A percentile compares a stretch with the other conserved stretches of the same genome.
phyloP scores from a whole-genome alignment of 2,113 vertebrate species.

The Sinocyclocheilus maitianheensis region DNA sequence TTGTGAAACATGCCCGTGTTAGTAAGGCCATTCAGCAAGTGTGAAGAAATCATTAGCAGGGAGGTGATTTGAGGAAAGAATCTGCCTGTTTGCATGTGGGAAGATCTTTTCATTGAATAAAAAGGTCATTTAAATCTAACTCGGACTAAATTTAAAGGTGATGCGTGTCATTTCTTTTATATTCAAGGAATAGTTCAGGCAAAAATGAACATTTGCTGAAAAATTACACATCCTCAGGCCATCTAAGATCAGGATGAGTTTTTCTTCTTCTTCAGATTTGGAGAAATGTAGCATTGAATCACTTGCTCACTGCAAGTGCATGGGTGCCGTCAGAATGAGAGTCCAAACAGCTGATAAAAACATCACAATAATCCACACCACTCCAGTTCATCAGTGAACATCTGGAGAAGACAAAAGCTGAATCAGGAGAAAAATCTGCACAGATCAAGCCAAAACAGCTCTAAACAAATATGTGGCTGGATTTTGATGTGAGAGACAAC shows the following conservation, averaged over 20 bases:
- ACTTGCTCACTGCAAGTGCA: not conserved
- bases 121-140: not conserved
- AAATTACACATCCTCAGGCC: no score
- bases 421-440: not conserved
- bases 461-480: not conserved
- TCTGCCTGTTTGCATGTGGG: not conserved
- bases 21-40: conserved; percentile 45
- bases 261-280: not conserved
- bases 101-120: not conserved
- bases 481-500: not conserved
- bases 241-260: no score
- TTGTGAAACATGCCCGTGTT: conserved; percentile 68
- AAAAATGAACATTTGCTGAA: no score
- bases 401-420: not conserved
- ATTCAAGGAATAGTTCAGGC: not conserved
- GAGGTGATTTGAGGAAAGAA: not conserved
- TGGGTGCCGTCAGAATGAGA: not conserved
- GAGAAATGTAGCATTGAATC: not conserved
- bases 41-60: not conserved
- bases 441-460: not conserved
- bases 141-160: not conserved
- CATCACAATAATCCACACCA: not conserved
- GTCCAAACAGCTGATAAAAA: not conserved
- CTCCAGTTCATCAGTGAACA: not conserved
- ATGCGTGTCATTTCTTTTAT: not conserved